A percentile compares a stretch with the other conserved stretches of the same genome.
Evolutionary conservation across 2,888 invertebrate species (phyloP).

Genomic region (Mythimna vitellina): DNA sequence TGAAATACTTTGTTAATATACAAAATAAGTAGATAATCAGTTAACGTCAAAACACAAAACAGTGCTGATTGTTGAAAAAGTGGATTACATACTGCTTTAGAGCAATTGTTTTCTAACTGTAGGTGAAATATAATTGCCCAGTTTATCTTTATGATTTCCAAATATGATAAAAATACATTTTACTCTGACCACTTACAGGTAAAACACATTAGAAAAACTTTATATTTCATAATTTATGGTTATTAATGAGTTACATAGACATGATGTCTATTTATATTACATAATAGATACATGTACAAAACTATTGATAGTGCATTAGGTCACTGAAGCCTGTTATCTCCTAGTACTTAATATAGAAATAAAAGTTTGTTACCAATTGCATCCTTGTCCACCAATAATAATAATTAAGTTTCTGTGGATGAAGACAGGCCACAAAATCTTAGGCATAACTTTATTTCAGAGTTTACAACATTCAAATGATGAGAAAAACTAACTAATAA

Average conservation of each 20-base stretch:
- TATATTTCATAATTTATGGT: neutral
- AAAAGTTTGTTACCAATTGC: constrained; percentile 19
- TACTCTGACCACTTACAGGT: neutral
- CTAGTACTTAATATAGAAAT: neutral
- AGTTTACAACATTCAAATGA: constrained; percentile 2
- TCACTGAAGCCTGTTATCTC: neutral
- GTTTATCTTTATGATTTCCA: no score
- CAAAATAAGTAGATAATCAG: neutral
- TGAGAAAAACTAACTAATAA: constrained; percentile 22
- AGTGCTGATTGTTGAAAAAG: neutral
- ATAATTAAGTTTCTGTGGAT: neutral
- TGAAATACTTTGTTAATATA: neutral
- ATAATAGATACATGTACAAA: constrained; percentile 15
- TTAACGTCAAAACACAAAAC: neutral
- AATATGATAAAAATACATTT: neutral
- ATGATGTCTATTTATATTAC: constrained; percentile 28
- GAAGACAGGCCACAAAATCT: constrained; percentile 8
- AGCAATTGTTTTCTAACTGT: neutral
- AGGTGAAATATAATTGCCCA: neutral
- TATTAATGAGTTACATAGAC: neutral
- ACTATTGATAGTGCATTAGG: no score
- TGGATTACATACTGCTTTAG: neutral
- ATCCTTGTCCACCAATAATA: constrained; percentile 8
- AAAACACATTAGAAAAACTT: neutral
- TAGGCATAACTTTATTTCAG: constrained; percentile 10